Base-by-base conservation (phyloP, 2,888 invertebrate genomes). In the Syritta pipiens region DNA sequence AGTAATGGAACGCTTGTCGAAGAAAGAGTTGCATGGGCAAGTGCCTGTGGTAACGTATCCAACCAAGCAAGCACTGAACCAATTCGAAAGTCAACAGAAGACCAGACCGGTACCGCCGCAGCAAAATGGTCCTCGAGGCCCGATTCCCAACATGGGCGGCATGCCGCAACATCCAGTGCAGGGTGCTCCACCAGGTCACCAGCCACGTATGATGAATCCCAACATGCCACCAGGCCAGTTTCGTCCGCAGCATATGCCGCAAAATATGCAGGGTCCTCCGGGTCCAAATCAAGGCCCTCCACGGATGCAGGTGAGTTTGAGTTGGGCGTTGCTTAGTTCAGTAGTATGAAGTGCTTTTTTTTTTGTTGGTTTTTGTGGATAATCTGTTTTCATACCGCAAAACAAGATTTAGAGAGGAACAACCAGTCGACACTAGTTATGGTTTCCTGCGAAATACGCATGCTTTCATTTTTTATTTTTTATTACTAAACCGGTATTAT, bases 11-110 rank as follows among this genome's bases (percentile, higher is more conserved):
- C 94, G 97, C 83, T 90, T 99, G 82, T 94, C 97, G n/a, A 96
- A 97, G 89, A 96, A 96, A 88, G 97, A 97, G 86, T 91, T 99
- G 62, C 98, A 99, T 86, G 98, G 98, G 28, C 98, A 98, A 88
- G 93, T 93, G 83, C 98, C 98, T 0, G 94, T 96, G 57, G 98
- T 99, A 51, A 97, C 98, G 40, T 94, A 95, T 87, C 98, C 98
- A 76, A 98, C 96, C 81, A 98, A 98, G 90, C 96, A 97, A 89
- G 93, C 93, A 20, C 88, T 93, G 82, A 93, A 93, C 87, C 93
- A 96, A 90, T 97, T 97, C 90, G 97, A 97, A 90, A 95, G 96
- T 87, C 95, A 96, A 89, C 96, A 96, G 82, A 96, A 96, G 91
- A 96, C 96, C 24, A 91, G 96, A 81, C 95, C 96, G 24, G 92